Base-by-base conservation (phyloP, 2,113 vertebrate species). In the Prolemur simus region DNA sequence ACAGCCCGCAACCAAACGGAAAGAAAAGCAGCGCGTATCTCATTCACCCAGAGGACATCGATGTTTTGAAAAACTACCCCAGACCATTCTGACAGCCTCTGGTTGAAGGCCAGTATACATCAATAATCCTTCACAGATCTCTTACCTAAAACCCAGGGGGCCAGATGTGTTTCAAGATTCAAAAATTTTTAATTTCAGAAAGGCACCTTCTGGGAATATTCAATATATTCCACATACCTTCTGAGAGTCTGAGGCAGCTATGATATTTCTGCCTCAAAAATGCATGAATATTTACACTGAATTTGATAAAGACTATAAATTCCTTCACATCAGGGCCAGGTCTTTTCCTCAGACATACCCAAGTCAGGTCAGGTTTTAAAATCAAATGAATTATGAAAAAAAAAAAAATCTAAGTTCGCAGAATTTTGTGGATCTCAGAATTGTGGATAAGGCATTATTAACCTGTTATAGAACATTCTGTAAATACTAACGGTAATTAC, bases 401-500 rank as follows among this genome's bases (percentile, higher is more conserved):
- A 25, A 25, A n/a, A n/a, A 56, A 6, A 45, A 9, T 39, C 21
- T 74, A 68, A 84, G 15, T n/a, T 95, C 52, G 54, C 23, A 90
- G 60, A 93, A 45, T 13, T 77, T 69, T 54, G 27, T 74, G 37
- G 66, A 45, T 78, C 83, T 91, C 34, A 78, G 37, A 83, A 81
- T 21, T 81, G 49, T 66, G 21, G 10, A 52, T 34, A 91, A 78
- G 18, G 23, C 9, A 56, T 39, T 87, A 74, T 10, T 87, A n/a
- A 66, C 15, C 68, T 52, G 32, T 56, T 58, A 94, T 1, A 52
- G 21, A 92, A 74, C 29, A 69, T 34, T 87, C 71, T 47, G 15
- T 56, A 83, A 94, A n/a, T 64, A 83, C 66, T 89, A 74, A 92
- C 29, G 54, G 18, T 71, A 95, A 92, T 29, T 73, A 85, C 34